A percentile compares a stretch with the other conserved stretches of the same genome.
Evolutionary conservation across 2,797 vertebrate genomes (phyloP).

Genomic region (Alectoris magna): DNA sequence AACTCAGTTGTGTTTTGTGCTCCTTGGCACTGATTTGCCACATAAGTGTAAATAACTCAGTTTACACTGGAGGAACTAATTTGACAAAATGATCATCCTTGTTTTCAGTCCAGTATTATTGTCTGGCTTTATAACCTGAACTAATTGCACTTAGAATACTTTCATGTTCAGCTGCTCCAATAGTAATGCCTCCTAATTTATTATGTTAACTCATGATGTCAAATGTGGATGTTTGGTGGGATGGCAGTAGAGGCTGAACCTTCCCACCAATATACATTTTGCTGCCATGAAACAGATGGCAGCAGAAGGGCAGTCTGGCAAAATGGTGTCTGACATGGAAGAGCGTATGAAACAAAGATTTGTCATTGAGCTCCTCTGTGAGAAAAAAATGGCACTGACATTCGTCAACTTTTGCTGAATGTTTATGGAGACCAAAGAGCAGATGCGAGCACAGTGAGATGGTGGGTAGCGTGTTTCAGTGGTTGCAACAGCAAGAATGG

Average conservation of each 20-base stretch:
- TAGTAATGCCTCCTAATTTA: not conserved
- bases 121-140: not conserved
- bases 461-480: not conserved
- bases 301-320: not conserved
- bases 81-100: not conserved
- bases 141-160: not conserved
- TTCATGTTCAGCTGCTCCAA: not conserved
- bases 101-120: not conserved
- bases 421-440: not conserved
- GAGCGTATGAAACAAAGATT: not conserved
- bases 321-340: not conserved
- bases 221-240: not conserved
- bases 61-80: not conserved
- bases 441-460: not conserved
- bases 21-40: not conserved
- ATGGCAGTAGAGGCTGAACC: not conserved
- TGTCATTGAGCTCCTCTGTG: not conserved
- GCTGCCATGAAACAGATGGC: not conserved
- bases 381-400: not conserved
- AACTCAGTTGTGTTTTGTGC: not conserved
- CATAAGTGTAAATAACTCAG: not conserved
- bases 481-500: not conserved
- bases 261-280: not conserved
- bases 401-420: not conserved
- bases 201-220: not conserved